Evolutionary conservation across 1,140 invertebrate genomes (phyloP).

Genomic region (Trichonephila inaurata): DNA sequence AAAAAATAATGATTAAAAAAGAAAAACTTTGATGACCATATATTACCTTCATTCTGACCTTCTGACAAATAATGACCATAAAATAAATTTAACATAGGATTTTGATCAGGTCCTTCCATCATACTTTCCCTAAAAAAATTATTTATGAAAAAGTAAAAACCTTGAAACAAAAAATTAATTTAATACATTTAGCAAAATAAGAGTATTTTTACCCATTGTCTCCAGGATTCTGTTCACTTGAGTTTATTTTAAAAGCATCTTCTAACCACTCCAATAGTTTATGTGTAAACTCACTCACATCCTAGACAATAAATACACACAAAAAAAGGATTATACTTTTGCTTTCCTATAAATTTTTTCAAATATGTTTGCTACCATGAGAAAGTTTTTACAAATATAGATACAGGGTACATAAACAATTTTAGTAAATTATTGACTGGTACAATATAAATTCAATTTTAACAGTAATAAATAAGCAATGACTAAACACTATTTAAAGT

Average conservation of each 20-base stretch:
- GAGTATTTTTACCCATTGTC: slow-evolving; percentile 39
- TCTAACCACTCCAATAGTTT: slow-evolving; percentile 83
- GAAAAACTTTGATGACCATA: not conserved
- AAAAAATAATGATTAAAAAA: not conserved
- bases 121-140: slow-evolving; percentile 44
- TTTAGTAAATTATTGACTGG: too few relatives aligned
- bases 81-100: slow-evolving; percentile 82
- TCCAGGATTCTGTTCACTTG: slow-evolving; percentile 4
- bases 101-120: slow-evolving; percentile 77
- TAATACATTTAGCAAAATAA: not conserved
- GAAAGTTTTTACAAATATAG: too few relatives aligned
- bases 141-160: not conserved
- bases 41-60: slow-evolving; percentile 81
- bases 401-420: too few relatives aligned
- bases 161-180: not conserved
- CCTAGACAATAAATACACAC: slow-evolving; percentile 78
- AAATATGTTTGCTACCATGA: too few relatives aligned
- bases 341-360: too few relatives aligned
- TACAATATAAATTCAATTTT: too few relatives aligned
- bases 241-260: slow-evolving; percentile 81
- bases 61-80: slow-evolving; percentile 82
- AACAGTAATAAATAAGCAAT: too few relatives aligned
- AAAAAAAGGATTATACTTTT: too few relatives aligned
- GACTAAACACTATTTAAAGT: not conserved
- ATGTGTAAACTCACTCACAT: slow-evolving; percentile 83